Evolutionary conservation across 2,797 vertebrate species (phyloP).

Genomic region (Pangasius mekongensis): DNA sequence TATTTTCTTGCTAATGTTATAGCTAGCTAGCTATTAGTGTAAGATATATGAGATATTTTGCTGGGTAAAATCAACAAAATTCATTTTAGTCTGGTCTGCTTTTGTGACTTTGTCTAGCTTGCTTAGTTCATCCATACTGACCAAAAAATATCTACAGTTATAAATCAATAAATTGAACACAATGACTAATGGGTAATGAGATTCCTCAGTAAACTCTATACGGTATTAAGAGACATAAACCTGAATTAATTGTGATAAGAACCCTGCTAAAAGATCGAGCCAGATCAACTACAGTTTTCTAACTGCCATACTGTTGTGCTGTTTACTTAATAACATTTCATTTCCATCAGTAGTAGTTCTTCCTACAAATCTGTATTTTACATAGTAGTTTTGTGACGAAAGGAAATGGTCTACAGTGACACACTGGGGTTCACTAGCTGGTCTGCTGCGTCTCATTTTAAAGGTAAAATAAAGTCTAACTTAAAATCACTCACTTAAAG

Average conservation of each 20-base stretch:
- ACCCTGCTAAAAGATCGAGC: neutral
- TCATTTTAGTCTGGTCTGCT: neutral
- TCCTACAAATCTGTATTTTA: neutral
- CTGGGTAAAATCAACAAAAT: neutral
- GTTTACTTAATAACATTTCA: neutral
- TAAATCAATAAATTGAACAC: neutral
- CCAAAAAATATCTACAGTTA: neutral
- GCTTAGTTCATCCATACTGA: neutral
- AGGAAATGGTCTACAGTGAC: neutral
- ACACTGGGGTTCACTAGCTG: neutral
- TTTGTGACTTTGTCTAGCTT: neutral
- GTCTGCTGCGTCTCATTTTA: neutral
- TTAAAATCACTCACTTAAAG: neutral
- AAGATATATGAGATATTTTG: neutral
- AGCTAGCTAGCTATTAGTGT: neutral
- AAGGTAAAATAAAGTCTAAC: no score
- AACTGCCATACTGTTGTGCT: neutral
- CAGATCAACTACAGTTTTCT: neutral
- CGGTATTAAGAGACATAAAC: neutral
- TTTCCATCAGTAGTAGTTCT: neutral
- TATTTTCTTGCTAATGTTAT: neutral
- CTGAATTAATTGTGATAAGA: neutral
- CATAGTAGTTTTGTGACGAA: neutral
- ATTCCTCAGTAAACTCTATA: neutral
- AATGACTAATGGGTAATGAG: neutral